Percentiles rank a stretch among this genome's conserved stretches.
Evolutionary conservation across 2,797 vertebrate genomes (phyloP).

Genomic region (Cyprinella venusta): DNA sequence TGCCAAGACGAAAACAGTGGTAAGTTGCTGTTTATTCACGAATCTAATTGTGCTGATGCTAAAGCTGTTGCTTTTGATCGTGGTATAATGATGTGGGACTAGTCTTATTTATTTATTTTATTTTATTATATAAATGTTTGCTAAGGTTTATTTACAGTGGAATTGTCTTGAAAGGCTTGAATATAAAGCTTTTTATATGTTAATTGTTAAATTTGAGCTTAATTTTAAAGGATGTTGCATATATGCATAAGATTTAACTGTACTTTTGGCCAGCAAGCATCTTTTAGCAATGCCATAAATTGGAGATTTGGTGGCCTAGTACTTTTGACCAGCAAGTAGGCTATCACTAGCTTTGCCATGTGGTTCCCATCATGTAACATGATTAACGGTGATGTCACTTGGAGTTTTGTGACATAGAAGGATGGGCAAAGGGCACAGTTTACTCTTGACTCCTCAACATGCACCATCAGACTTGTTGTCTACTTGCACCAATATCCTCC

Average conservation of each 20-base stretch:
- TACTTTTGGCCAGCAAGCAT: slow-evolving; percentile 32
- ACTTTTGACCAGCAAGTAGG: slow-evolving; percentile 33
- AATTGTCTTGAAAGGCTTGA: background rate
- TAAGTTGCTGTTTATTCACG: slow-evolving; percentile 71
- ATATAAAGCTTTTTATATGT: background rate
- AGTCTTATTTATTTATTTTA: background rate
- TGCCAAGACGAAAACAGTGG: slow-evolving; percentile 75
- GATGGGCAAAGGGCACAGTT: slow-evolving; percentile 53
- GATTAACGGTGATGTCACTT: slow-evolving; percentile 69
- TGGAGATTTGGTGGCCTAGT: background rate
- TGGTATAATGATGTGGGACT: background rate
- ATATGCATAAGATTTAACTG: background rate
- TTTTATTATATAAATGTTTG: background rate
- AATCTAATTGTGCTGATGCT: slow-evolving; percentile 57
- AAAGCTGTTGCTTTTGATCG: slow-evolving; percentile 24
- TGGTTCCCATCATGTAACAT: slow-evolving; percentile 64
- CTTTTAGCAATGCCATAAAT: slow-evolving; percentile 4
- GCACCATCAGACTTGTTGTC: slow-evolving; percentile 64
- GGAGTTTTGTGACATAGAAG: slow-evolving; percentile 54
- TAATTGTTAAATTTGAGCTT: background rate
- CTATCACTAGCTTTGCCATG: slow-evolving; percentile 22
- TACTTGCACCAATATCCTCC: slow-evolving; percentile 45
- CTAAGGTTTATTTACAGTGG: background rate
- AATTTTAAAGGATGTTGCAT: slow-evolving; percentile 2
- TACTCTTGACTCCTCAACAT: slow-evolving; percentile 31